Base-by-base conservation (phyloP, 2,888 invertebrate species). In the Lasioglossum pauxillum region DNA sequence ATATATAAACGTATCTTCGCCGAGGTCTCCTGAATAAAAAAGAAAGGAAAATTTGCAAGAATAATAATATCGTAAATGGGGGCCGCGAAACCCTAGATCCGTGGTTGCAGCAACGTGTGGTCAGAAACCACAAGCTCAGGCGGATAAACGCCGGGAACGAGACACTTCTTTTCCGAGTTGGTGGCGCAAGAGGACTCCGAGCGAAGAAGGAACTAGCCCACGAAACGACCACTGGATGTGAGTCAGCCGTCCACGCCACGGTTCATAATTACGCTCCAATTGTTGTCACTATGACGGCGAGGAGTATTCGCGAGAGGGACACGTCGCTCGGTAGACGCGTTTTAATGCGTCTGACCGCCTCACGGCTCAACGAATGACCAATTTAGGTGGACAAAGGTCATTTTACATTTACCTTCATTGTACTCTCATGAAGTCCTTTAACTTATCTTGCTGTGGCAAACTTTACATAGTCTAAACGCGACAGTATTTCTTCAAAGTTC, bases 191-290 rank as follows among this genome's bases (percentile, higher is more conserved):
- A 78, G 78, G 71, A 72, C 73, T 46, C 71, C 64, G 57, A 46
- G 67, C 53, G 60, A 75, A 82, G 80, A 82, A 69, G 57, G 81
- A 84, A 53, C 74, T 72, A 82, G 83, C 60, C 88, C 83, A 73
- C 88, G 82, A 88, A 88, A 78, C 82, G 85, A 87, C 85, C 89
- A 53, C 82, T 83, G 82, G 72, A 75, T 85, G 78, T 90, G 90
- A 91, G 89, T 91, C 90, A 91, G 83, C 88, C 80, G 87, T 78
- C 88, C 78, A 73, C 73, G 90, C 78, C 84, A 76, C 74, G 86
- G 82, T 72, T 86, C 92, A 90, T 92, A 93, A 92, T 92, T 93
- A 92, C 91, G 93, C 92, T 93, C 92, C 93, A 93, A 93, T 92
- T 92, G 92, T 92, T 92, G 90, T 88, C 90, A 72, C 60, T 31